phyloP scores from a whole-genome alignment of 2,113 vertebrate species.

The Lipophrys pholis region DNA sequence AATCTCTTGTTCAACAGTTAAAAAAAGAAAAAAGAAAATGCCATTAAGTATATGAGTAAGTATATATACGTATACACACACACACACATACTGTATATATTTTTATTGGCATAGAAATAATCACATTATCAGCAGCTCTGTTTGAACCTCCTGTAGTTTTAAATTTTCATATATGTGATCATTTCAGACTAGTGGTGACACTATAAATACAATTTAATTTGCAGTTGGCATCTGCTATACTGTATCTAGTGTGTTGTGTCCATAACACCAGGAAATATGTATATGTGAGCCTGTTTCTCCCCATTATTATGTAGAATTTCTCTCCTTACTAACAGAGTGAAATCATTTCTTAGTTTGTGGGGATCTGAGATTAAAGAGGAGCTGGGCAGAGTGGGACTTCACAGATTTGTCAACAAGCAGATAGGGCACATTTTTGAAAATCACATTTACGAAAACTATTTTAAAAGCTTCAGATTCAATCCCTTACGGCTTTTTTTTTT shows the following conservation, averaged over 20 bases:
- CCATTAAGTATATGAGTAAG: no score
- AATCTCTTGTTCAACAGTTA: neutral
- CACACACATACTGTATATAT: no score
- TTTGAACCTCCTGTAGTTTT: no score
- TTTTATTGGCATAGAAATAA: no score
- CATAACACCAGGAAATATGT: conserved; percentile 8
- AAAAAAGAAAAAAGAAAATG: no score
- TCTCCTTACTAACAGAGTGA: conserved; percentile 53
- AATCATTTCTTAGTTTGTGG: conserved; percentile 38
- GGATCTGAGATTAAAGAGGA: conserved; percentile 20
- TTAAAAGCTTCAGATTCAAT: neutral
- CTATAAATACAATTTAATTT: neutral
- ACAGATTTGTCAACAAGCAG: conserved; percentile 2
- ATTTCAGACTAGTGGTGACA: neutral
- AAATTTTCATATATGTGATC: neutral
- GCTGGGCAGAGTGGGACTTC: conserved; percentile 8
- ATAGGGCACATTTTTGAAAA: neutral
- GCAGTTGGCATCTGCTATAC: neutral
- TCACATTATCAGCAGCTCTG: no score
- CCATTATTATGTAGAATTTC: conserved; percentile 54
- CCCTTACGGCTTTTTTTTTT: conserved; percentile 4
- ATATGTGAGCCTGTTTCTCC: conserved; percentile 28
- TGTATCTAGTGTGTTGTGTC: conserved; percentile 24
- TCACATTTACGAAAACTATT: conserved; percentile 7
- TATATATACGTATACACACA: no score